Evolutionary conservation across 1,140 invertebrate species (phyloP).

Genomic region (Drosophila malerkotliana): DNA sequence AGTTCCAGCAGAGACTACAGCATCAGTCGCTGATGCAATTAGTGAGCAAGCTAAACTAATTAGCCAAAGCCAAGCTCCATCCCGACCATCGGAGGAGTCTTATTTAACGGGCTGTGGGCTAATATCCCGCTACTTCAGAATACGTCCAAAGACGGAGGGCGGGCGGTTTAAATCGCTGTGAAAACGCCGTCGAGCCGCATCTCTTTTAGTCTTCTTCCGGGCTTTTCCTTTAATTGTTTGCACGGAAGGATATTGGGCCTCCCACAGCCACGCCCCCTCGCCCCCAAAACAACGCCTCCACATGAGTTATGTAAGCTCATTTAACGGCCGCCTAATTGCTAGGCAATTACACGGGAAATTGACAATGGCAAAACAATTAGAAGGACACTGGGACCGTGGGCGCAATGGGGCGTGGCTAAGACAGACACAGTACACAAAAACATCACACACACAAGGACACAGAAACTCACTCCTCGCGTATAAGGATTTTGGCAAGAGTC

Average conservation of each 20-base stretch:
- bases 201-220: slow-evolving; percentile 5
- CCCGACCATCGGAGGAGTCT: slow-evolving; percentile 18
- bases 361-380: slow-evolving; percentile 78
- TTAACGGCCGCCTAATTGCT: slow-evolving; percentile 63
- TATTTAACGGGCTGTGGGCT: background rate
- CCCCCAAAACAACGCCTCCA: slow-evolving; percentile 2
- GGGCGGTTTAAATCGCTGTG: slow-evolving; percentile 4
- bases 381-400: slow-evolving; percentile 38
- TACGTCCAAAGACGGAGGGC: background rate
- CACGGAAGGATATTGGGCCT: slow-evolving; percentile 7
- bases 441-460: slow-evolving; percentile 8
- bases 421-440: slow-evolving; percentile 6
- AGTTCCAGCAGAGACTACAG: slow-evolving; percentile 26
- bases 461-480: slow-evolving; percentile 7
- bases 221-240: slow-evolving; percentile 57
- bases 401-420: slow-evolving; percentile 61
- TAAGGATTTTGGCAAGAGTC: slow-evolving; percentile 35
- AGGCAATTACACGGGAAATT: slow-evolving; percentile 73
- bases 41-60: slow-evolving; percentile 68
- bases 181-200: slow-evolving; percentile 5
- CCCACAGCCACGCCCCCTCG: background rate
- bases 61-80: slow-evolving; percentile 49
- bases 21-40: slow-evolving; percentile 60
- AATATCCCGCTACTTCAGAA: background rate
- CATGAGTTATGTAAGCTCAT: slow-evolving; percentile 62